phyloP scores from a whole-genome alignment of 2,113 vertebrate genomes.

The Syngnathus scovelli region DNA sequence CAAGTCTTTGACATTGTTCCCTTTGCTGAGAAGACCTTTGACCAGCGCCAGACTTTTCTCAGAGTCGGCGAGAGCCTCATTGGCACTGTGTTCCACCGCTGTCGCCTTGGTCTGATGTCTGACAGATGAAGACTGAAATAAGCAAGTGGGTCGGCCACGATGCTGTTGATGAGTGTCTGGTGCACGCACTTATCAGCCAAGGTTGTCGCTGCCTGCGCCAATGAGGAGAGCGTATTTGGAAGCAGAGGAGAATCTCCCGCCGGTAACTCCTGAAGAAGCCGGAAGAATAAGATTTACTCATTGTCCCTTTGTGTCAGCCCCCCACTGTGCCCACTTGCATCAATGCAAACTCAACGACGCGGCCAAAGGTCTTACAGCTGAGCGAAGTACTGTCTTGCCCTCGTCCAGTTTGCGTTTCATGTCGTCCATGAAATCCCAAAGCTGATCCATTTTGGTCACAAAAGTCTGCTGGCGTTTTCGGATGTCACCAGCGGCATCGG shows the following conservation, averaged over 20 bases:
- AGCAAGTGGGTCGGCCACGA: neutral
- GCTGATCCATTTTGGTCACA: slow-evolving; percentile 58
- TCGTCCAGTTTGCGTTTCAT: slow-evolving; percentile 67
- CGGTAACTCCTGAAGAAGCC: slow-evolving; percentile 67
- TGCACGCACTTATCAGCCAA: slow-evolving; percentile 79
- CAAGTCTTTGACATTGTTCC: slow-evolving; percentile 40
- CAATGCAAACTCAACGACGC: neutral
- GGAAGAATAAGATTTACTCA: too few relatives aligned
- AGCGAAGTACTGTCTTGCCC: slow-evolving; percentile 51
- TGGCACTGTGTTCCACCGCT: slow-evolving; percentile 51
- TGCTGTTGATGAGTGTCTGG: neutral
- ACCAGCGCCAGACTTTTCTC: slow-evolving; percentile 66
- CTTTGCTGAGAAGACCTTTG: slow-evolving; percentile 34
- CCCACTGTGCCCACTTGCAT: neutral
- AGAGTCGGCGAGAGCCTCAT: slow-evolving; percentile 48
- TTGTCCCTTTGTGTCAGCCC: neutral
- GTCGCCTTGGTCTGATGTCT: slow-evolving; percentile 74
- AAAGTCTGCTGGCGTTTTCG: slow-evolving; percentile 57
- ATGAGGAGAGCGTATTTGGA: slow-evolving; percentile 56
- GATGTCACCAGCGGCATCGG: slow-evolving; percentile 27
- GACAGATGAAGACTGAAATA: slow-evolving; percentile 1
- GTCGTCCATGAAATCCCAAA: slow-evolving; percentile 59
- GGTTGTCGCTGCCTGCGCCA: slow-evolving; percentile 73
- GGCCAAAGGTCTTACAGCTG: slow-evolving; percentile 61
- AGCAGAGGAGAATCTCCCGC: slow-evolving; percentile 38